phyloP scores from a whole-genome alignment of 2,113 vertebrate species.

The Callocephalon fimbriatum region DNA sequence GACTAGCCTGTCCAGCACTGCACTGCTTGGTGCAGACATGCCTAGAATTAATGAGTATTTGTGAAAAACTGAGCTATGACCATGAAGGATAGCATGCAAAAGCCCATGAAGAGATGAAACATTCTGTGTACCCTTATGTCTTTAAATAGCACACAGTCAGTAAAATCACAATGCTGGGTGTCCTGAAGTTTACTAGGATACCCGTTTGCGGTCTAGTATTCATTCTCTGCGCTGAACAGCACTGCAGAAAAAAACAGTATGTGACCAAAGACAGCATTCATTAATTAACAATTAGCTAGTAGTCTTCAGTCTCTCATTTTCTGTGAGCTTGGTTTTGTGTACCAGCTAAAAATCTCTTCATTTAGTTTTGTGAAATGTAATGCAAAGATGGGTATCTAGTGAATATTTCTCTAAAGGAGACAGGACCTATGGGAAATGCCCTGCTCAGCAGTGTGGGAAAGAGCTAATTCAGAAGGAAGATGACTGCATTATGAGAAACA shows the following conservation, averaged over 20 bases:
- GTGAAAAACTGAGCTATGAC: neutral
- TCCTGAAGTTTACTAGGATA: neutral
- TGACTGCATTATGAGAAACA: neutral
- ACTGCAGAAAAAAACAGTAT: neutral
- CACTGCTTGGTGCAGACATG: neutral
- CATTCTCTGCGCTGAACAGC: neutral
- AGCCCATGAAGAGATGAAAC: neutral
- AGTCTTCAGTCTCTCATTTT: neutral
- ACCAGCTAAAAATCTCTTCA: neutral
- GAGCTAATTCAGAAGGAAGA: neutral
- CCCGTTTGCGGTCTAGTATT: neutral
- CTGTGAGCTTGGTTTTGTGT: neutral
- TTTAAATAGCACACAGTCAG: neutral
- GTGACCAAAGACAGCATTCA: neutral
- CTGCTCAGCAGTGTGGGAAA: neutral
- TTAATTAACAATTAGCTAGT: neutral
- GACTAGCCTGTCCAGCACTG: neutral
- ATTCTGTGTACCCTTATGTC: neutral
- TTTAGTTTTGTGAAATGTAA: neutral
- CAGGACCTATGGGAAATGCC: neutral
- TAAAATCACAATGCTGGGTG: fast-evolving
- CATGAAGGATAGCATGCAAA: neutral
- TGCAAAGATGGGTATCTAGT: neutral
- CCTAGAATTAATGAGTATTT: neutral
- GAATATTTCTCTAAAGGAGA: neutral